Conservation (phyloP, 2,797 vertebrate genomes). For the Mormyrus proboscirostris region DNA sequence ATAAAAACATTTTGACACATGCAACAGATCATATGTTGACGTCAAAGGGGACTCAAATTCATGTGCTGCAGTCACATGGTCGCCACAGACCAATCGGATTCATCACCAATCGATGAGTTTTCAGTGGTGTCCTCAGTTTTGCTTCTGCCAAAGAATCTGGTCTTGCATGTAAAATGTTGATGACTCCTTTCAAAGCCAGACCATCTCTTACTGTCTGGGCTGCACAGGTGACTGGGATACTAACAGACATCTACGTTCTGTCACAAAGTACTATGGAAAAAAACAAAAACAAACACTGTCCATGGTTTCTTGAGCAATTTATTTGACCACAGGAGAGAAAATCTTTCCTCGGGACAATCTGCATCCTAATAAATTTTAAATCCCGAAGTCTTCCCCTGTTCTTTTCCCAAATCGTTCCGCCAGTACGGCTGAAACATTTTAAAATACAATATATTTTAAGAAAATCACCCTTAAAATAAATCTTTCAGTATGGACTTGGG, state of each 20-base stretch:
- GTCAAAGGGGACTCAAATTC: neutral
- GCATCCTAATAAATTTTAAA: slow-evolving; percentile 29
- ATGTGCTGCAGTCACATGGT: slow-evolving; percentile 14
- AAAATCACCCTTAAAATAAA: slow-evolving; percentile 45
- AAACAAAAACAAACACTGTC: neutral
- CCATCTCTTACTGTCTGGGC: neutral
- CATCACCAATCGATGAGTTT: neutral
- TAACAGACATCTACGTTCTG: neutral
- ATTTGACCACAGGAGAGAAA: slow-evolving; percentile 3
- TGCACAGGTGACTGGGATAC: neutral
- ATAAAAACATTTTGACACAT: slow-evolving; percentile 13
- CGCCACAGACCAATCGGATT: slow-evolving; percentile 18
- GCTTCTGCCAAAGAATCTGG: neutral
- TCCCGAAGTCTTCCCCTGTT: slow-evolving; percentile 20
- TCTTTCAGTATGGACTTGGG: slow-evolving; percentile 38
- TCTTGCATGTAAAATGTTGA: neutral
- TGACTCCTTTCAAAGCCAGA: neutral
- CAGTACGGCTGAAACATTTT: slow-evolving; percentile 21
- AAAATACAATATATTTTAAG: slow-evolving; percentile 37
- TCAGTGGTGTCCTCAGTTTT: neutral
- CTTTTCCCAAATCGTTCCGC: slow-evolving; percentile 15
- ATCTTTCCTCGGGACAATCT: slow-evolving; percentile 14
- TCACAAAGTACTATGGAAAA: neutral
- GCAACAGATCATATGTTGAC: neutral
- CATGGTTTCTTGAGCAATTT: slow-evolving; percentile 12